phyloP scores from a whole-genome alignment of 2,888 invertebrate genomes.

The Ormyrus nitidulus region DNA sequence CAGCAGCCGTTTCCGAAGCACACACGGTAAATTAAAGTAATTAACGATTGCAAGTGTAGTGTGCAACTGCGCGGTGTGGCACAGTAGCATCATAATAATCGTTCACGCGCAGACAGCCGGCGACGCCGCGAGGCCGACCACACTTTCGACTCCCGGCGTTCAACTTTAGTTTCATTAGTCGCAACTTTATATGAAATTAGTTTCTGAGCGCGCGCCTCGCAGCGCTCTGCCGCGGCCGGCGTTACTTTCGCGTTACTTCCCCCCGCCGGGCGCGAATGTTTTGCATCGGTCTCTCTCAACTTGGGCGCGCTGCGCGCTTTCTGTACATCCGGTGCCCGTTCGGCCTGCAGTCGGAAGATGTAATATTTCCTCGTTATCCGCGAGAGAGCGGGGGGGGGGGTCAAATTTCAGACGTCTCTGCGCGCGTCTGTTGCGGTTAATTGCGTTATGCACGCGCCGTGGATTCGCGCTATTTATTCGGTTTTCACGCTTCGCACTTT shows the following conservation, averaged over 20 bases:
- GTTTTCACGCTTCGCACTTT: slow-evolving; percentile 8
- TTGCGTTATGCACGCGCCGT: slow-evolving; percentile 10
- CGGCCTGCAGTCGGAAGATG: neutral
- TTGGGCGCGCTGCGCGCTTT: neutral
- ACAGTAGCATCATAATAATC: slow-evolving; percentile 21
- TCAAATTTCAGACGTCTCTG: slow-evolving; percentile 1
- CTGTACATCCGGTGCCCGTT: neutral
- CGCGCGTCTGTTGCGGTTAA: slow-evolving; percentile 27
- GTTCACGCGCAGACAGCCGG: neutral
- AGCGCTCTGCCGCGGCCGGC: neutral
- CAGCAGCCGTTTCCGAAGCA: no score
- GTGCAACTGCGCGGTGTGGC: no score
- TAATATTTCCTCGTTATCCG: neutral
- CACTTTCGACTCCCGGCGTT: slow-evolving; percentile 31
- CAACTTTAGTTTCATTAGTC: slow-evolving; percentile 50
- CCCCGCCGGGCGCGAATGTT: neutral
- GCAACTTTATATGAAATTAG: slow-evolving; percentile 52
- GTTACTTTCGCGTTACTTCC: slow-evolving; percentile 17
- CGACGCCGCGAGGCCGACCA: neutral
- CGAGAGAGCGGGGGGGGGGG: neutral
- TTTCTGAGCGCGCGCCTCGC: slow-evolving; percentile 16
- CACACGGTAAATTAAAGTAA: no score
- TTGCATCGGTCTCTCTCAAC: neutral
- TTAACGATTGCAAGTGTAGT: no score
- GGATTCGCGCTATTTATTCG: slow-evolving; percentile 11